Base-by-base conservation (phyloP, 2,113 vertebrate genomes). In the Aleadryas rufinucha region DNA sequence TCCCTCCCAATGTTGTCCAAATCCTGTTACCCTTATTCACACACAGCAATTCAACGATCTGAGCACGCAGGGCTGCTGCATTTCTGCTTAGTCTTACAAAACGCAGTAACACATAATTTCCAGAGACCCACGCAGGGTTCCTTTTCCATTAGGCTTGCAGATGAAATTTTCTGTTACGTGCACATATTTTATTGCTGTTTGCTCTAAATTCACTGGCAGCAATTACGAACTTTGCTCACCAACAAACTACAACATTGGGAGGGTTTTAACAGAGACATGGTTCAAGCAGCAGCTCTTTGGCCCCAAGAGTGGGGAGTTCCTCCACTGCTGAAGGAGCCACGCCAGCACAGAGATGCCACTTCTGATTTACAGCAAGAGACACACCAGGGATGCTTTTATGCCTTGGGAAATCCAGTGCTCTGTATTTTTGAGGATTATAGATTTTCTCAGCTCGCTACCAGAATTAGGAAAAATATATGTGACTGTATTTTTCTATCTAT, bases 11-110 rank as follows among this genome's bases (percentile, higher is more conserved):
- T 50, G 69, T 44, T 85, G 79, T 64, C 84, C 84, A 93, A 78
- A 94, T 93, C 80, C 78, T 39, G 75, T 93, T 95, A 93, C 69
- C 66, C 49, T 90, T 39, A 94, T 66, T 95, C 77, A 87, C 86
- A 81, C 85, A 9, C 57, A 87, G 88, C 35, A 69, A 65, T 64
- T 87, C 83, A 68, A 42, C 5, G 3, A 64, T 77, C 65, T 71
- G 54, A 54, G 61, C 42, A 89, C 10, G 28, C 82, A 64, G 59
- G 13, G 35, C 42, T 2, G 2, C 61, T 84, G 53, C 41, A 30
- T 75, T 96, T 96, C 82, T 94, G 83, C 95, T 95, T 75, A 72
- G 27, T 17, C 45, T 78, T 35, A 65, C 59, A 77, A 90, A 96
- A 77, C 3, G 2, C 45, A 83, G 63, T 1, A 92, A 45, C 0